phyloP scores from a whole-genome alignment of 2,113 vertebrate genomes.

The Aspiorhynchus laticeps region DNA sequence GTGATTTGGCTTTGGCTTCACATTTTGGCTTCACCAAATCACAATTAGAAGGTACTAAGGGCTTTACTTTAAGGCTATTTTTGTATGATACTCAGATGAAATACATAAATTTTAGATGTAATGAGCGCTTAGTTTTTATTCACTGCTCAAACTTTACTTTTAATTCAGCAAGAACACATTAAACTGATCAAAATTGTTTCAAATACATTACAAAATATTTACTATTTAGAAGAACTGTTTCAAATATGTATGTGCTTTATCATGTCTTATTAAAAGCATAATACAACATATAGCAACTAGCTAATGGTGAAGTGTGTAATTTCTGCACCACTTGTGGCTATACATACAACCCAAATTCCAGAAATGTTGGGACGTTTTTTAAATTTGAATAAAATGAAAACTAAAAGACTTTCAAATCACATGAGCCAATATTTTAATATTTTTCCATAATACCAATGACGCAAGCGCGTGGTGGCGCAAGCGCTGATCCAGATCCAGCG shows the following conservation, averaged over 20 bases:
- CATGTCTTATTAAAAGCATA: background rate
- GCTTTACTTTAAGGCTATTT: background rate
- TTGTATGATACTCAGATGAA: background rate
- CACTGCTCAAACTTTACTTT: background rate
- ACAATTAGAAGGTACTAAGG: background rate
- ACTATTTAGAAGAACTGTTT: background rate
- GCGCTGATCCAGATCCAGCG: no score
- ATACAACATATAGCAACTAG: no score
- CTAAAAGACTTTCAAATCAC: no score
- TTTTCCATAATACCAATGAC: no score
- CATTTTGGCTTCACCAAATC: constrained; percentile 10
- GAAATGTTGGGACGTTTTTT: no score
- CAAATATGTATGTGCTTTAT: background rate
- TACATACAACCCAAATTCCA: no score
- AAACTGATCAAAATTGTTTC: background rate
- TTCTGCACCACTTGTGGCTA: background rate
- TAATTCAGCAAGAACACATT: background rate
- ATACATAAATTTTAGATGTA: background rate
- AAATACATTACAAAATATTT: background rate
- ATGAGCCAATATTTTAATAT: no score
- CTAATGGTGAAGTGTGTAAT: background rate
- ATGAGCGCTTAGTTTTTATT: background rate
- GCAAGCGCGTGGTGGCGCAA: no score
- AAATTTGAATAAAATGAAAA: no score
- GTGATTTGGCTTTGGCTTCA: background rate